phyloP scores from a whole-genome alignment of 1,140 invertebrate genomes.

The Melipona quadrifasciata region DNA sequence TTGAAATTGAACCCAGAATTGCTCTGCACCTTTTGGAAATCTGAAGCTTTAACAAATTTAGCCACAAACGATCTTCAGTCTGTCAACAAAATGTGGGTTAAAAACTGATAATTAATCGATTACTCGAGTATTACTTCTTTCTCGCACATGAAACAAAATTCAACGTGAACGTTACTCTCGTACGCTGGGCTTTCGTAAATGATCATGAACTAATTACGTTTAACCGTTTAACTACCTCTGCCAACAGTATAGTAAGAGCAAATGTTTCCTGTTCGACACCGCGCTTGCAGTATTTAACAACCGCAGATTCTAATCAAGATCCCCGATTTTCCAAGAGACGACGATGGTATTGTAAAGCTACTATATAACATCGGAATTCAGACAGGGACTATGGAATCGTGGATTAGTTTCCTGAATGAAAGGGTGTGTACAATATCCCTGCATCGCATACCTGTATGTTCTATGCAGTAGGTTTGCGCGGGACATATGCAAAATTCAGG shows the following conservation, averaged over 20 bases:
- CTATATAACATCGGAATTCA: not conserved
- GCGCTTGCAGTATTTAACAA: not conserved
- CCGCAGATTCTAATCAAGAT: not conserved
- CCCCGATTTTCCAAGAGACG: not conserved
- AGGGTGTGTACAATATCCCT: not conserved
- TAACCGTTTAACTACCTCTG: not conserved
- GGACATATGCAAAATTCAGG: not conserved
- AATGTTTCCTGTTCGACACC: not conserved
- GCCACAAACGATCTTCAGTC: no score
- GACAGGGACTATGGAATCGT: not conserved
- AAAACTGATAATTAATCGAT: no score
- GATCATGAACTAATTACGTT: no score
- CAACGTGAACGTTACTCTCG: no score
- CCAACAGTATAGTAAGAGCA: not conserved
- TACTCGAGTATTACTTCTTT: no score
- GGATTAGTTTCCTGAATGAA: slow-evolving; percentile 9
- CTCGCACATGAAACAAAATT: no score
- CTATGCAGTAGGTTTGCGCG: not conserved
- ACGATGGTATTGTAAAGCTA: not conserved
- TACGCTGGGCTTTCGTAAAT: no score
- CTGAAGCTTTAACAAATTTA: no score
- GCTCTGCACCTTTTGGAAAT: no score
- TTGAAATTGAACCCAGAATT: no score
- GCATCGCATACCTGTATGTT: not conserved
- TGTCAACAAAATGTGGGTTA: no score